phyloP scores from a whole-genome alignment of 1,140 invertebrate genomes.

The Chironomus tepperi region DNA sequence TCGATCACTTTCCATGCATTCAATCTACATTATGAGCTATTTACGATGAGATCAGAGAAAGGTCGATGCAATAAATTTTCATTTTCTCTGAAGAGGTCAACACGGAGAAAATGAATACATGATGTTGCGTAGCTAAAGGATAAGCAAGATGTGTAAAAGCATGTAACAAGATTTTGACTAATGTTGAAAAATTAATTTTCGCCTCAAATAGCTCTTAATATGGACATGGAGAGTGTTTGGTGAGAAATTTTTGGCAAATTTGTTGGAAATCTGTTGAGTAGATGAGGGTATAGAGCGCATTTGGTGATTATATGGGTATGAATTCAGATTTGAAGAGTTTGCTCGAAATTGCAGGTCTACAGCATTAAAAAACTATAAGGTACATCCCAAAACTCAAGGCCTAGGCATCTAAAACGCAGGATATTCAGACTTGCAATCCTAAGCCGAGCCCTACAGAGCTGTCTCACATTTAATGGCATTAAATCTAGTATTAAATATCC shows the following conservation, averaged over 20 bases:
- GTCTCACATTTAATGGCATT: no score
- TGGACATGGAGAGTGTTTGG: not conserved
- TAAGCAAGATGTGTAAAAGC: not conserved
- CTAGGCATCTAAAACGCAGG: no score
- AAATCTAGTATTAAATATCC: no score
- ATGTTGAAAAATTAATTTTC: conserved; percentile 15
- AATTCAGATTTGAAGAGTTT: no score
- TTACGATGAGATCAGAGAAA: not conserved
- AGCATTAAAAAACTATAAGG: no score
- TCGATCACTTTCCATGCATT: not conserved
- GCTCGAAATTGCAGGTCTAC: no score
- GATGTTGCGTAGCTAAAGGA: not conserved
- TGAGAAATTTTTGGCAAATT: conserved; percentile 7
- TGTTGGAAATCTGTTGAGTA: not conserved
- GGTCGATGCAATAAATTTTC: conserved; percentile 7
- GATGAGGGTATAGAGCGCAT: no score
- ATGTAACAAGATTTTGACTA: conserved; percentile 18
- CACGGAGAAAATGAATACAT: not conserved
- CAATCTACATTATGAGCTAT: not conserved
- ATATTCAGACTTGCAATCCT: no score
- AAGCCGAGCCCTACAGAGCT: no score
- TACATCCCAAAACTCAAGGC: no score
- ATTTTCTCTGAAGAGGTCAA: not conserved
- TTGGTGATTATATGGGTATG: no score
- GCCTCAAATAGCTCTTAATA: not conserved